A percentile compares a stretch with the other conserved stretches of the same genome.
Evolutionary conservation across 2,113 vertebrate genomes (phyloP).

Genomic region (Apistogramma diplotaenia): DNA sequence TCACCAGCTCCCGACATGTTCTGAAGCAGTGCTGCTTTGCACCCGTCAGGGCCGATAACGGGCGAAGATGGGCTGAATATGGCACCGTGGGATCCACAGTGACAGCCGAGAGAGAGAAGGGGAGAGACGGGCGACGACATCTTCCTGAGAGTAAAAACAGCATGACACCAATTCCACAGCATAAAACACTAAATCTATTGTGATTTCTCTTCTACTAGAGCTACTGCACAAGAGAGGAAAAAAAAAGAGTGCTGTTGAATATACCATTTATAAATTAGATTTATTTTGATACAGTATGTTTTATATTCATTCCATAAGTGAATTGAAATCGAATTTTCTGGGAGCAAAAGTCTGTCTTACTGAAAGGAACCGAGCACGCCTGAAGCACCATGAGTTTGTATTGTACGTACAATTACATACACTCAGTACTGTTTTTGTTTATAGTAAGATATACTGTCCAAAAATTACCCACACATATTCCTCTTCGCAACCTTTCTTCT

Average conservation of each 20-base stretch:
- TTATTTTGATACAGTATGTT: slow-evolving; percentile 57
- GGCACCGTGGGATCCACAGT: slow-evolving; percentile 42
- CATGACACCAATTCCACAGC: slow-evolving; percentile 22
- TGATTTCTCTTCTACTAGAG: not conserved
- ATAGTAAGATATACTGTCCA: slow-evolving; percentile 54
- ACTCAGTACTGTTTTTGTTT: slow-evolving; percentile 15
- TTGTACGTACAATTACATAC: slow-evolving; percentile 42
- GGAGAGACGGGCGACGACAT: slow-evolving; percentile 29
- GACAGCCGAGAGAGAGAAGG: slow-evolving; percentile 52
- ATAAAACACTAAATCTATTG: slow-evolving; percentile 16
- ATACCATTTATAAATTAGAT: slow-evolving; percentile 53
- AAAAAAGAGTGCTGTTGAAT: not conserved
- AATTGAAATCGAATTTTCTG: slow-evolving; percentile 32
- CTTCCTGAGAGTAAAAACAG: slow-evolving; percentile 16
- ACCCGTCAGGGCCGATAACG: slow-evolving; percentile 64
- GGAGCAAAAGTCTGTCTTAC: slow-evolving; percentile 32
- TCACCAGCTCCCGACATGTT: slow-evolving; percentile 79
- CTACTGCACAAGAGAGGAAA: not conserved
- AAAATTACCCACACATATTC: slow-evolving; percentile 24
- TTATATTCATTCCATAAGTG: slow-evolving; percentile 44
- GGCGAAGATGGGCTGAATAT: slow-evolving; percentile 36
- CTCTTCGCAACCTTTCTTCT: slow-evolving; percentile 25
- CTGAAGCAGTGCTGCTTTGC: slow-evolving; percentile 69
- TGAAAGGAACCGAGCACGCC: slow-evolving; percentile 49
- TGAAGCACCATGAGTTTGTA: slow-evolving; percentile 61